Evolutionary conservation across 2,113 vertebrate species (phyloP).

Genomic region (Scalopus aquaticus): DNA sequence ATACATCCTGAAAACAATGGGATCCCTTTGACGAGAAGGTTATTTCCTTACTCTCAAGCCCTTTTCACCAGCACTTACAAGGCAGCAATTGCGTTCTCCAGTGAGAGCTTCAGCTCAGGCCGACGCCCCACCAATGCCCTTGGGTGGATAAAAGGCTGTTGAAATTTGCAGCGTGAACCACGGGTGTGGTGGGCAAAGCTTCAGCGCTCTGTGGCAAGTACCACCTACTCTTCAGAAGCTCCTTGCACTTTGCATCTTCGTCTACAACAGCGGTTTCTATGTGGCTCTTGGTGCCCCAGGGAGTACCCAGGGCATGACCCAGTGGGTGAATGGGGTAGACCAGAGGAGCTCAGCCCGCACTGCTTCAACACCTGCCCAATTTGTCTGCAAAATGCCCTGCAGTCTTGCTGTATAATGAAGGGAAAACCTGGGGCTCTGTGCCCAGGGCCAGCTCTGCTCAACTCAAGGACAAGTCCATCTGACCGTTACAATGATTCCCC

Average conservation of each 20-base stretch:
- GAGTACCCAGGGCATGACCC: not conserved
- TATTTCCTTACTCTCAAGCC: constrained; percentile 32
- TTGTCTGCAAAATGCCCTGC: not conserved
- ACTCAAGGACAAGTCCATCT: not conserved
- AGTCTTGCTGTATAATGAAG: not conserved
- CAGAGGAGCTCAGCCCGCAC: not conserved
- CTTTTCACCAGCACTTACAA: not conserved
- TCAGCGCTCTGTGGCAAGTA: not conserved
- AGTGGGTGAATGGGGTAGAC: not conserved
- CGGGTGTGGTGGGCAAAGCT: not conserved
- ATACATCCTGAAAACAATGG: not conserved
- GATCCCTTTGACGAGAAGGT: constrained; percentile 22
- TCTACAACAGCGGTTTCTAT: not conserved
- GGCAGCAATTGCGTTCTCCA: not conserved
- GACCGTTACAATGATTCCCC: not conserved
- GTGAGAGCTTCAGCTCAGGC: not conserved
- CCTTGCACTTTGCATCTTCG: not conserved
- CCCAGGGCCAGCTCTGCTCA: not conserved
- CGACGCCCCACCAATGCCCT: not conserved
- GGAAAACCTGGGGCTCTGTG: not conserved
- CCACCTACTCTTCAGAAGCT: not conserved
- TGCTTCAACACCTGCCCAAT: not conserved
- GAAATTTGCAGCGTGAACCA: not conserved
- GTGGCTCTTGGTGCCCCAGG: not conserved
- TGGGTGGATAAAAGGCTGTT: not conserved